Evolutionary conservation across 2,113 vertebrate species (phyloP).

Genomic region (Brachionichthys hirsutus): DNA sequence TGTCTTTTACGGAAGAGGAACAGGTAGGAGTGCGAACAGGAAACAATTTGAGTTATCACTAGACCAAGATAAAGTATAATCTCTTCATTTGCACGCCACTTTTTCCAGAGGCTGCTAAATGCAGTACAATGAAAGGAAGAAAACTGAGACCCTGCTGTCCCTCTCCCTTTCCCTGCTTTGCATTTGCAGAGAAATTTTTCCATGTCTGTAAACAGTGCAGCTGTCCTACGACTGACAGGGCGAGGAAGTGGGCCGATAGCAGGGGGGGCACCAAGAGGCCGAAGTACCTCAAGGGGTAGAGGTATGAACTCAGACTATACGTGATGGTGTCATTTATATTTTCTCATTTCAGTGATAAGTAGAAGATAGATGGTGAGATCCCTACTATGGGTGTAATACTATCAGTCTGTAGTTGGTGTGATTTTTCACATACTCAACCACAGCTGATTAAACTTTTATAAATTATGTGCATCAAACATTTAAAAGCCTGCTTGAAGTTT

Average conservation of each 20-base stretch:
- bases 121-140: neutral
- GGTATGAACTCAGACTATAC: slow-evolving; percentile 72
- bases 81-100: neutral
- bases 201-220: slow-evolving; percentile 98
- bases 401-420: slow-evolving; percentile 9
- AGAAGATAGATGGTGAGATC: too few relatives aligned
- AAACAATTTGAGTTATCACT: neutral
- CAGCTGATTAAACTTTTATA: slow-evolving; percentile 17
- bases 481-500: neutral
- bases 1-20: slow-evolving; percentile 99
- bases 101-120: neutral
- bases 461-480: slow-evolving; percentile 4
- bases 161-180: slow-evolving; percentile 15
- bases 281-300: slow-evolving; percentile 97
- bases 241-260: slow-evolving; percentile 88
- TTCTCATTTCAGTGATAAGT: slow-evolving; percentile 1
- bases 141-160: neutral
- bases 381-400: slow-evolving; percentile 28
- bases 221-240: slow-evolving; percentile 91
- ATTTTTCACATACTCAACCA: slow-evolving; percentile 25
- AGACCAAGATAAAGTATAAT: neutral
- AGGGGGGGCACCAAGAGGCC: slow-evolving; percentile 93
- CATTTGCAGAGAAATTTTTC: slow-evolving; percentile 96
- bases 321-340: neutral
- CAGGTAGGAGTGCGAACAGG: slow-evolving; percentile 79